A percentile compares a stretch with the other conserved stretches of the same genome.
These are phyloP conservation scores for Chydorus sphaericus DNA, from an alignment of 2,888 invertebrate genomes.

Conservation along the genomic window DNA sequence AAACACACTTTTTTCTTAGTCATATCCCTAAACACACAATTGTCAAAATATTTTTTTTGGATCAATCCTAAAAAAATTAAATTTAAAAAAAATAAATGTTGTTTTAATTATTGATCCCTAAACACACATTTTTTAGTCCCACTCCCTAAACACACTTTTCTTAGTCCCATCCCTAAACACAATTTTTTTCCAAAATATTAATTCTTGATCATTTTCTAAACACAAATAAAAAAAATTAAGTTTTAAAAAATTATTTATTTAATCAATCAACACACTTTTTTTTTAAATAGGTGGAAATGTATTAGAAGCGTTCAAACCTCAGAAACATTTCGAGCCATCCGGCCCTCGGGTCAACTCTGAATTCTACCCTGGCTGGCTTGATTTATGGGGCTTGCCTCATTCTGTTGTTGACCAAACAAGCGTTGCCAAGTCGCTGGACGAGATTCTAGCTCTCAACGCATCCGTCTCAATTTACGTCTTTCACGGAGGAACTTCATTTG, in stretches of 20 bases:
- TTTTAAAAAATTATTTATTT: too few relatives aligned
- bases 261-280: not conserved
- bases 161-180: too few relatives aligned
- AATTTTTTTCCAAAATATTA: not conserved
- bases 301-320: slow-evolving; percentile 23
- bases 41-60: too few relatives aligned
- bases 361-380: slow-evolving; percentile 84
- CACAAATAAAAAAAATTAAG: too few relatives aligned
- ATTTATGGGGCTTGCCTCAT: slow-evolving; percentile 64
- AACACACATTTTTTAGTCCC: too few relatives aligned
- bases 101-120: too few relatives aligned
- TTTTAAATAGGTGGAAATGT: slow-evolving; percentile 17
- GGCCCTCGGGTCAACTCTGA: slow-evolving; percentile 83
- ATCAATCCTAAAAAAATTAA: too few relatives aligned
- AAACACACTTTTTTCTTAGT: too few relatives aligned
- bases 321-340: slow-evolving; percentile 33
- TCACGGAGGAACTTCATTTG: slow-evolving; percentile 30
- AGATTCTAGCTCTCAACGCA: slow-evolving; percentile 36
- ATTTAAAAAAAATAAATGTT: too few relatives aligned
- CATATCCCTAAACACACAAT: too few relatives aligned
- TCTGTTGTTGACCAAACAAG: slow-evolving; percentile 35
- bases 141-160: too few relatives aligned
- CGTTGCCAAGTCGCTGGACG: slow-evolving; percentile 39
- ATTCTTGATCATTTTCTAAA: too few relatives aligned
- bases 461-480: slow-evolving; percentile 32